Conservation (phyloP, 1,140 invertebrate species). For the Halictus rubicundus region DNA sequence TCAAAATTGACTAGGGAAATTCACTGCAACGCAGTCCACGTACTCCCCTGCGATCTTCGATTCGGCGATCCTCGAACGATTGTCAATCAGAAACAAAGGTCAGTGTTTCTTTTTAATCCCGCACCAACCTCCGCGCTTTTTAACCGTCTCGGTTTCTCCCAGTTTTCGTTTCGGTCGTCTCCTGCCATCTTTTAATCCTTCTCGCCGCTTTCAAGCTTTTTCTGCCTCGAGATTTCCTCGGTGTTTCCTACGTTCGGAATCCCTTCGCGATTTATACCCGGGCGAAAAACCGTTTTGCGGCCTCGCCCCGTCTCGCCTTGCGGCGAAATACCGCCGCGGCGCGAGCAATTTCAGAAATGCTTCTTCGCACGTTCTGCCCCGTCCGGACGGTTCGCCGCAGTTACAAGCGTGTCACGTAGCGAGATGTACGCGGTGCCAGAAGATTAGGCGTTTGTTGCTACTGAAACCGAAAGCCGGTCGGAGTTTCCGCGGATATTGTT, state of each 20-base stretch:
- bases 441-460: background rate
- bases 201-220: background rate
- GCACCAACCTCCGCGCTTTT: background rate
- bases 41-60: too few relatives aligned
- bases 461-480: background rate
- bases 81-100: background rate
- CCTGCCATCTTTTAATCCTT: conserved; percentile 10
- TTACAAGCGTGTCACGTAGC: background rate
- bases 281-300: background rate
- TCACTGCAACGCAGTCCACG: too few relatives aligned
- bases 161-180: background rate
- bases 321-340: conserved; percentile 1
- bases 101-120: background rate
- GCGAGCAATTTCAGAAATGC: conserved; percentile 21
- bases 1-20: too few relatives aligned
- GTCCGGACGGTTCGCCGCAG: background rate
- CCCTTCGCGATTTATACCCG: conserved; percentile 40
- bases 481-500: background rate
- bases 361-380: background rate
- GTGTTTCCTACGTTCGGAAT: conserved; percentile 25
- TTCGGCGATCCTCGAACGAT: background rate
- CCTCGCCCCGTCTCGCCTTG: background rate
- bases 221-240: background rate
- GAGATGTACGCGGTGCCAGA: background rate
- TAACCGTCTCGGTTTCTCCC: background rate